These are phyloP conservation scores for Leptinotarsa lineolata DNA, from an alignment of 1,140 invertebrate species.

Conservation along the genomic window DNA sequence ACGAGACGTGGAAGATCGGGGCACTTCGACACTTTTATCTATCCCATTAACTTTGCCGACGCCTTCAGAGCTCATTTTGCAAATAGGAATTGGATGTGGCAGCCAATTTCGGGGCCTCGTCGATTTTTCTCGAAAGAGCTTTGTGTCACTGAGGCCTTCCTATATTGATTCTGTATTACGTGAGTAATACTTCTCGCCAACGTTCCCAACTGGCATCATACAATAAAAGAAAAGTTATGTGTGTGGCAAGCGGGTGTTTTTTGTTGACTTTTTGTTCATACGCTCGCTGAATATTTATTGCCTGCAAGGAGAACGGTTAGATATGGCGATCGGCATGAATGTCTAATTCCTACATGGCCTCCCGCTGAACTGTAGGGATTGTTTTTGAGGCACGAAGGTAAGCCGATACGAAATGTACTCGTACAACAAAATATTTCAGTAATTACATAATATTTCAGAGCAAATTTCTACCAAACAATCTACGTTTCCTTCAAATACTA, in stretches of 20 bases:
- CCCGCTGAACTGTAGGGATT: not conserved
- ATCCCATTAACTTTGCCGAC: not conserved
- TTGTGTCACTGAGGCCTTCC: constrained; percentile 3
- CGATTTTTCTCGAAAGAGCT: constrained; percentile 11
- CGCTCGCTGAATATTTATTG: constrained; percentile 3
- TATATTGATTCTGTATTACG: constrained; percentile 18
- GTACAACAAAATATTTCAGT: too few species aligned
- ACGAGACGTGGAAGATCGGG: not conserved
- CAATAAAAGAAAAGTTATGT: constrained; percentile 3
- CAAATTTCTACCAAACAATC: too few species aligned
- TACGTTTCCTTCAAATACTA: too few species aligned
- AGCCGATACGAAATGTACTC: too few species aligned
- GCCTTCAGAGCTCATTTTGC: not conserved
- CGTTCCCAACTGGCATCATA: not conserved
- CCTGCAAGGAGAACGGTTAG: not conserved
- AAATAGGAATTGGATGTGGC: constrained; percentile 11
- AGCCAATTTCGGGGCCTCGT: not conserved
- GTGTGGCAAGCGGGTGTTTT: not conserved
- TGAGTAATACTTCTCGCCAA: constrained; percentile 10
- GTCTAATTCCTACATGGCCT: not conserved
- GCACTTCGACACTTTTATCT: constrained; percentile 6
- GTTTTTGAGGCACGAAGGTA: too few species aligned
- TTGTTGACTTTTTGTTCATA: not conserved
- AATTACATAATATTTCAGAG: too few species aligned
- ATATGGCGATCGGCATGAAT: not conserved